Evolutionary conservation across 2,113 vertebrate species (phyloP), one percentile per base, ranked within the genome.

Genomic region (Asarcornis scutulata): DNA sequence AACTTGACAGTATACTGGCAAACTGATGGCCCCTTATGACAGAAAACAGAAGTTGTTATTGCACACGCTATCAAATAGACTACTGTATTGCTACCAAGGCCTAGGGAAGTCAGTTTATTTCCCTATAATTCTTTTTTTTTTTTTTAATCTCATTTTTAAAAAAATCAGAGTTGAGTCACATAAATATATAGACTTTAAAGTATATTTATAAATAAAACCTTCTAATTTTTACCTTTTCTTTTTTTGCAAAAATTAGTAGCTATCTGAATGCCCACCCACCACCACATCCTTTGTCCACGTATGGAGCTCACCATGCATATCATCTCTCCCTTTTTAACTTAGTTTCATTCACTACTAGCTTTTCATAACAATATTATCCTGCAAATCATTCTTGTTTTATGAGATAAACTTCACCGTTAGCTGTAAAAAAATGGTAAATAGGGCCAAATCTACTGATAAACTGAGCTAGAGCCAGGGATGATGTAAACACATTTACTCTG

Each of bases 381-480:
- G 58, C 68, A 93, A 71, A 81, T 83, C 25, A 67, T 56, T 81
- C 36, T 67, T 31, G 8, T 2, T 89, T 90, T 88, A 52, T 69
- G 72, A 15, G 1, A 88, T 42, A 46, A 69, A 88, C 60, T 84
- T 90, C 74, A 84, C 11, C 44, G 82, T 31, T 64, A 90, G 42
- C 68, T 74, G 64, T 55, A 93, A 88, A 80, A 50, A 88, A 83
- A 95, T 22, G 82, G 31, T 50, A 86, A 81, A 96, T 6, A 69
- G 31, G 58, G 80, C 91, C 90, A 96, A 94, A 89, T 66, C 62
- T 89, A 88, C 60, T 66, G 83, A 93, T 76, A 90, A 95, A 84
- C 31, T 1, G 7, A 79, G 44, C 29, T 73, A 78, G 52, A 92
- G 88, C 77, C 92, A 91, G 66, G 31, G 46, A 80, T 95, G 83